phyloP scores from a whole-genome alignment of 2,113 vertebrate species.

The Indicator maculatus region DNA sequence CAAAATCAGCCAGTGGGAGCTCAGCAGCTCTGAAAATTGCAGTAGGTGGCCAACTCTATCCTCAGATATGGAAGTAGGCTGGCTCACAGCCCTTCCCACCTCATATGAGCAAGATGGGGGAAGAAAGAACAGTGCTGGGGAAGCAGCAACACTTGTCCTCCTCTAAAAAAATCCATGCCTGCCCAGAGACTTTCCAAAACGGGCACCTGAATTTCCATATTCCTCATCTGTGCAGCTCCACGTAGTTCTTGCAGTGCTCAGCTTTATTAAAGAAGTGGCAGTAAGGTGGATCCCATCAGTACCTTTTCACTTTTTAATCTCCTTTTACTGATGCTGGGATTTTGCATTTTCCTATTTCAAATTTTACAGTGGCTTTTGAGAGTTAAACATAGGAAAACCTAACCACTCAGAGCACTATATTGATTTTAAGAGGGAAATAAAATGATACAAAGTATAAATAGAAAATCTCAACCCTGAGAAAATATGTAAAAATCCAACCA shows the following conservation, averaged over 20 bases:
- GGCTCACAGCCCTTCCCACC: background rate
- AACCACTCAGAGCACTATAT: background rate
- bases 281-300: background rate
- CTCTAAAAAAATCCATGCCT: background rate
- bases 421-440: background rate
- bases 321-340: background rate
- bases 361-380: background rate
- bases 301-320: background rate
- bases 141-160: background rate
- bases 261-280: background rate
- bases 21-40: background rate
- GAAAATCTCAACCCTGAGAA: background rate
- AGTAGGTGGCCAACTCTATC: background rate
- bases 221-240: background rate
- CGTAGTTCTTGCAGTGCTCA: background rate
- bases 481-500: background rate
- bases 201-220: background rate
- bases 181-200: background rate
- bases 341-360: background rate
- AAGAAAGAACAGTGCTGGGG: rapidly evolving
- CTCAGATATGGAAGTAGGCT: background rate
- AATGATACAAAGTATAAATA: background rate
- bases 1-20: background rate
- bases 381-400: background rate
- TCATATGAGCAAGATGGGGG: background rate